phyloP scores from a whole-genome alignment of 2,797 vertebrate genomes.

The Coranthus polyacanthus region DNA sequence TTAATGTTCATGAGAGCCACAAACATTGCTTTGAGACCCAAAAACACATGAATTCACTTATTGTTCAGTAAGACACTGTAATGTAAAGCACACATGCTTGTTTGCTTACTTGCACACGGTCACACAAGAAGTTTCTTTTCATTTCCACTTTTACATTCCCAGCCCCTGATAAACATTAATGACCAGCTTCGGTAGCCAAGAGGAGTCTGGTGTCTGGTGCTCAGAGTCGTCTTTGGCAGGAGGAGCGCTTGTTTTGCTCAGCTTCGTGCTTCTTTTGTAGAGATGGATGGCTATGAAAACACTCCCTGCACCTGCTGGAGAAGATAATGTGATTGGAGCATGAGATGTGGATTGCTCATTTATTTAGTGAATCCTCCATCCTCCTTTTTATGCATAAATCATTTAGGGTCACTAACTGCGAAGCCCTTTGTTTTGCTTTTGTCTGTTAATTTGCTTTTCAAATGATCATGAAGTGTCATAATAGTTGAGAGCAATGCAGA shows the following conservation, averaged over 20 bases:
- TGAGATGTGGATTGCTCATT: slow-evolving; percentile 16
- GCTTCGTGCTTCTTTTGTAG: slow-evolving; percentile 34
- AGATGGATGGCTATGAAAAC: slow-evolving; percentile 21
- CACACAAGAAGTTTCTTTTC: neutral
- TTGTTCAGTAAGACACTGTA: neutral
- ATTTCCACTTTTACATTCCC: neutral
- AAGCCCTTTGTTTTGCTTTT: neutral
- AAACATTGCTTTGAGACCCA: neutral
- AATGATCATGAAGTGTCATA: neutral
- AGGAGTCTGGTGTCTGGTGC: slow-evolving; percentile 1
- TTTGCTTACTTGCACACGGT: neutral
- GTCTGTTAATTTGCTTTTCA: neutral
- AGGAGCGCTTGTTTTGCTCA: slow-evolving; percentile 37
- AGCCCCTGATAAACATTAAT: neutral
- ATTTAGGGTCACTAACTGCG: neutral
- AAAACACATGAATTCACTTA: neutral
- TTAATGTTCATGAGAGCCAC: neutral
- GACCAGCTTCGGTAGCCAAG: slow-evolving; percentile 20
- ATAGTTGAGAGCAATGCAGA: too few relatives aligned
- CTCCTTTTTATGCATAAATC: neutral
- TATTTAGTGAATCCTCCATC: slow-evolving; percentile 35
- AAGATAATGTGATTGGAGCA: slow-evolving; percentile 24
- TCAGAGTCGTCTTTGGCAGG: slow-evolving; percentile 20
- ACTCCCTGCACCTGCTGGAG: slow-evolving; percentile 41
- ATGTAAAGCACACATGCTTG: too few relatives aligned